Conservation (phyloP, 2,113 vertebrate species). For the Carollia perspicillata region DNA sequence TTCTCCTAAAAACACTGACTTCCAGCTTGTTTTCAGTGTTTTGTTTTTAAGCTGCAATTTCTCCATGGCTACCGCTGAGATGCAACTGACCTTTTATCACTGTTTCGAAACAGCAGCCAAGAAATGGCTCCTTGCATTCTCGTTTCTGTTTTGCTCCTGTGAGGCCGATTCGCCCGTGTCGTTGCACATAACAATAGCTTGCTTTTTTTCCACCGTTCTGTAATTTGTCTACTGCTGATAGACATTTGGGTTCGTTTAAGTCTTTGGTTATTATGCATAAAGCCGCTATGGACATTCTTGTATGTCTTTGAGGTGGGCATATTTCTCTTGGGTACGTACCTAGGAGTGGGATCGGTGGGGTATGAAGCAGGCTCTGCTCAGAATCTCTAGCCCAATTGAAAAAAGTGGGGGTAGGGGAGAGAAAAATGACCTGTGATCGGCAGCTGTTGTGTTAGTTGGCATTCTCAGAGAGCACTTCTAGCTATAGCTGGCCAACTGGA, state of each 20-base stretch:
- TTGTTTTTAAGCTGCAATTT: slow-evolving; percentile 20
- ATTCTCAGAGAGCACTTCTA: neutral
- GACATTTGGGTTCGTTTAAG: neutral
- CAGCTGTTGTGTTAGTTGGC: neutral
- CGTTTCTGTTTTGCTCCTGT: neutral
- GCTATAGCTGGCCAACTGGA: neutral
- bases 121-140: neutral
- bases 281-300: neutral
- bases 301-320: neutral
- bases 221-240: neutral
- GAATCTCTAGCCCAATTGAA: neutral
- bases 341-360: neutral
- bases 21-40: neutral
- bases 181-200: neutral
- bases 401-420: neutral
- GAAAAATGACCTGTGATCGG: neutral
- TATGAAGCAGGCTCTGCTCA: neutral
- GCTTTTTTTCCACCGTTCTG: neutral
- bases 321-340: neutral
- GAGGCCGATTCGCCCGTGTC: neutral
- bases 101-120: slow-evolving; percentile 39
- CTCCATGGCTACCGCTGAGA: slow-evolving; percentile 30
- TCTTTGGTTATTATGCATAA: neutral
- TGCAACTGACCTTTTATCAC: neutral
- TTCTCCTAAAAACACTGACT: neutral